Base-by-base conservation (phyloP, 35 echinoderm and acorn worm genomes). In the Chiridota heheva region DNA sequence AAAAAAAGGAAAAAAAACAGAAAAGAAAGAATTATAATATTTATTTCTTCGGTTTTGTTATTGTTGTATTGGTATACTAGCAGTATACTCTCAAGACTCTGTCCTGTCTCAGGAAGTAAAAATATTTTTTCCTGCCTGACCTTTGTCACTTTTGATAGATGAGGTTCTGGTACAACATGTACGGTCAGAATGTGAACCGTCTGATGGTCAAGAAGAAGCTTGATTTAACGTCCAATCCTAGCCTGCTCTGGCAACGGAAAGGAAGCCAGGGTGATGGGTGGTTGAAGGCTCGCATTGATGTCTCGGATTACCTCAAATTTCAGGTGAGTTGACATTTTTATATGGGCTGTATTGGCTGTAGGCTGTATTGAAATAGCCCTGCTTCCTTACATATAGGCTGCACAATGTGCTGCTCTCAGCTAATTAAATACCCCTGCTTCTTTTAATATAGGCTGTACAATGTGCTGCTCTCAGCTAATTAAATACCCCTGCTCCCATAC, bases 101-200 rank as follows among this genome's bases (percentile, higher is more conserved):
- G n/a, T n/a, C n/a, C n/a, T n/a, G n/a, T n/a, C n/a, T n/a, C n/a
- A n/a, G n/a, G n/a, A n/a, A n/a, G n/a, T n/a, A n/a, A n/a, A n/a
- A n/a, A n/a, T n/a, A n/a, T n/a, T n/a, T n/a, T n/a, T n/a, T n/a
- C n/a, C n/a, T n/a, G n/a, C n/a, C n/a, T n/a, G n/a, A 51, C 22
- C 22, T 51, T 51, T 51, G 10, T 51, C 22, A 12, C 10, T 60
- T 49, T 30, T 87, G 53, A 7, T 53, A 96, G 78, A 67, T 96
- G 67, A 63, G 83, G 0, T 90, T 96, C 57, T 96, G 83, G 76
- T 90, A 90, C n/a, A 84, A 86, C 66, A 90, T 96, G 84, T 86
- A 91, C 37, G 93, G 93, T 10, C 10, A 33, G 0, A 64, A 82
- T 30, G 73, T 91, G 1, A 48, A 63, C 25, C 67, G 34, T 25